phyloP scores from a whole-genome alignment of 2,888 invertebrate species.

The Drosophila affinis region DNA sequence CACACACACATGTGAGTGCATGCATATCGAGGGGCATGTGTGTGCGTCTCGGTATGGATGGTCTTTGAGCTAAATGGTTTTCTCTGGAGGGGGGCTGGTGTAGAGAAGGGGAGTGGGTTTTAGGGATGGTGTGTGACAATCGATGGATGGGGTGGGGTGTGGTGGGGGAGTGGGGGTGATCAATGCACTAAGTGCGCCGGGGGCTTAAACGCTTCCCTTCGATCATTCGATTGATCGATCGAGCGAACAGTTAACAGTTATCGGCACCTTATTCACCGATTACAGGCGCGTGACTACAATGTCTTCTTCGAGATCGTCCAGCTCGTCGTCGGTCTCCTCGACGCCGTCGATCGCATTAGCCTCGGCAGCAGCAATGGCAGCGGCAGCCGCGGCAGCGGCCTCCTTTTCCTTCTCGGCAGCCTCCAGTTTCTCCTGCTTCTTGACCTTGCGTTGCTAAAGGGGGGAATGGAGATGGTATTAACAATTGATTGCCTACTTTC shows the following conservation, averaged over 20 bases:
- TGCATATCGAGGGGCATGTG: conserved; percentile 7
- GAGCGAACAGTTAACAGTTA: conserved; percentile 22
- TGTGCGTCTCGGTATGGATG: conserved; percentile 33
- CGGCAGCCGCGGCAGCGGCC: conserved; percentile 87
- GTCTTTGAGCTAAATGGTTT: conserved; percentile 47
- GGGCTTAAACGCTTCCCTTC: conserved; percentile 51
- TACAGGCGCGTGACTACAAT: conserved; percentile 94
- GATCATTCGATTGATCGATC: conserved; percentile 27
- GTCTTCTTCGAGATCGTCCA: conserved; percentile 94
- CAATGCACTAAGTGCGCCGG: conserved; percentile 73
- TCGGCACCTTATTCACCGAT: conserved; percentile 6
- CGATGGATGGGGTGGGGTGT: background rate
- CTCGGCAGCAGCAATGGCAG: conserved; percentile 84
- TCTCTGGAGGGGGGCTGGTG: conserved; percentile 3
- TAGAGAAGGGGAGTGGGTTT: background rate
- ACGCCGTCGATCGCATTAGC: conserved; percentile 81
- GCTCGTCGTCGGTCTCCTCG: conserved; percentile 93
- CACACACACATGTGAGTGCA: conserved; percentile 6
- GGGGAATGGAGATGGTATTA: background rate
- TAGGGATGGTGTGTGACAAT: background rate
- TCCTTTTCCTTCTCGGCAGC: conserved; percentile 87
- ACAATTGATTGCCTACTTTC: background rate
- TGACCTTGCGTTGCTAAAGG: conserved; percentile 87
- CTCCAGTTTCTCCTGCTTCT: conserved; percentile 87
- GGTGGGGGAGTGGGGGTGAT: conserved; percentile 23